Base-by-base conservation (phyloP, 2,888 invertebrate species). In the Aleiodes testaceus region DNA sequence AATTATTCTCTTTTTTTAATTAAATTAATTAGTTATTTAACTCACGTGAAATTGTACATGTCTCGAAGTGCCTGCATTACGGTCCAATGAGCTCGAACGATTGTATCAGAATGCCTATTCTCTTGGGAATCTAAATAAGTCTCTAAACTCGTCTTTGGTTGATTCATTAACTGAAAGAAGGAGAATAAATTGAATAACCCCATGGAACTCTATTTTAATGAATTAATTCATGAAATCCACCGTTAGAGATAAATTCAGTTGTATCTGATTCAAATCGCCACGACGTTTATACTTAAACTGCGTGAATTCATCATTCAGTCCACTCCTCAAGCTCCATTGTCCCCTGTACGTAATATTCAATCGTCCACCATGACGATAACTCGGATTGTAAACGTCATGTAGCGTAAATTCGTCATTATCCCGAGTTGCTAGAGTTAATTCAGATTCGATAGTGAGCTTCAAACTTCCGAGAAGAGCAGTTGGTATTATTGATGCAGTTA, bases 361-460 rank as follows among this genome's bases (percentile, higher is more conserved):
- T 6, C 64, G 69, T 42, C 82, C 80, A 14, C 79, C 79, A 55
- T 84, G 82, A 49, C 80, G 79, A 73, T 81, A 80, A 69, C 83
- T 82, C 1, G 81, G 82, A 79, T 83, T 85, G 63, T 83, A 84
- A 65, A 81, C 77, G 11, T 85, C 83, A 65, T 81, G 77, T n/a
- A 83, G 78, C 2, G 65, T 44, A 53, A 78, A 81, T 26, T 45
- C 55, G 63, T 79, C 70, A 26, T 73, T 22, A 3, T 64, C 44
- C 12, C 67, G 68, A 14, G 36, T 76, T 78, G 78, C 81, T n/a
- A 80, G 50, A 1, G 79, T 79, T 44, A 84, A 55, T 69, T 84
- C 84, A 2, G 81, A 75, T 49, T 81, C 80, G 22, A 85, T 75
- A 18, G 78, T 79, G 3, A 84, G 72, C 2, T 81, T 81, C n/a